These are phyloP conservation scores for Bhutanitis thaidina DNA, from an alignment of 2,888 invertebrate species.

Conservation along the genomic window DNA sequence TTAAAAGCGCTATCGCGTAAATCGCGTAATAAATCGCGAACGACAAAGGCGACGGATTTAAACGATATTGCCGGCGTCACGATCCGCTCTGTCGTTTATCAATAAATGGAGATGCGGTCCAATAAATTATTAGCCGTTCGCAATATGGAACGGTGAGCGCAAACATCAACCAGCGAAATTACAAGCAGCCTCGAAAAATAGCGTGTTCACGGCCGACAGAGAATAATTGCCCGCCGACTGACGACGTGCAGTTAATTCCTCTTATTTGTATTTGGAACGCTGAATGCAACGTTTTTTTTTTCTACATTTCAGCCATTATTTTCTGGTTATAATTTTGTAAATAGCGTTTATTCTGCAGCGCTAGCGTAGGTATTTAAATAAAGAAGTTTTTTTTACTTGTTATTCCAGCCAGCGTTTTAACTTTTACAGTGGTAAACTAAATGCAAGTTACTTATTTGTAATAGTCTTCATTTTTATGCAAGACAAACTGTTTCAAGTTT, in stretches of 20 bases:
- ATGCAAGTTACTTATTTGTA: not conserved
- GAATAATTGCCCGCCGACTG: slow-evolving; percentile 58
- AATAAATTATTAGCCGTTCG: slow-evolving; percentile 53
- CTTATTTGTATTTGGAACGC: slow-evolving; percentile 53
- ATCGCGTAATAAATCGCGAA: slow-evolving; percentile 15
- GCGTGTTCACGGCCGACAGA: slow-evolving; percentile 43
- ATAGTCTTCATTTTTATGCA: not conserved
- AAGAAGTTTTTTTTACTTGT: not conserved
- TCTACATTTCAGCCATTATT: not conserved
- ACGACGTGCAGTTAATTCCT: slow-evolving; percentile 56
- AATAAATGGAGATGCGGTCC: slow-evolving; percentile 55
- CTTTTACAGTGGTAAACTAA: too few relatives aligned
- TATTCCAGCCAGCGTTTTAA: not conserved
- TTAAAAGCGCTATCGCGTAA: slow-evolving; percentile 6
- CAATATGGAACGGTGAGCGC: slow-evolving; percentile 48
- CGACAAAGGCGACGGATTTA: slow-evolving; percentile 20
- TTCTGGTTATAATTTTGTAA: slow-evolving; percentile 13
- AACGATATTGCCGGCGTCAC: slow-evolving; percentile 21
- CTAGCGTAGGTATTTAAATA: slow-evolving; percentile 1
- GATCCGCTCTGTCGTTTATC: slow-evolving; percentile 43
- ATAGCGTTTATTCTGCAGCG: not conserved
- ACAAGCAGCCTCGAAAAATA: slow-evolving; percentile 57
- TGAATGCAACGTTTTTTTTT: slow-evolving; percentile 21
- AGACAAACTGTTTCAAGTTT: not conserved
- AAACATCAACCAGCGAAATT: slow-evolving; percentile 58